Evolutionary conservation across 2,113 vertebrate species (phyloP).

Genomic region (Ciconia boyciana): DNA sequence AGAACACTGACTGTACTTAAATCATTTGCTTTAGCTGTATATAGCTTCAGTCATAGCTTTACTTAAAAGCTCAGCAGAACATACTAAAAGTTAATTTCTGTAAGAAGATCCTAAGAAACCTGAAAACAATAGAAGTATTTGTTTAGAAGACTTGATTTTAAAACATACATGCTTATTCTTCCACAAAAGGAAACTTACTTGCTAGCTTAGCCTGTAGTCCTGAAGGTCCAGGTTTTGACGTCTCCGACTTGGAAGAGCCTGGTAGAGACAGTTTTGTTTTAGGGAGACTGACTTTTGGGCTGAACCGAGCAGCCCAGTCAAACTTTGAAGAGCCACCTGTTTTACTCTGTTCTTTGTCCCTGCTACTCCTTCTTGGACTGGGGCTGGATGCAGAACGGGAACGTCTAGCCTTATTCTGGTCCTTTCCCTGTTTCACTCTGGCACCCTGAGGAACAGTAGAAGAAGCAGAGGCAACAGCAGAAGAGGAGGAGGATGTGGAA

Average conservation of each 20-base stretch:
- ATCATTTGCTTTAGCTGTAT: neutral
- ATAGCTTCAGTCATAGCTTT: neutral
- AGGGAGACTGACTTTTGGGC: slow-evolving; percentile 97
- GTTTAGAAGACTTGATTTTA: neutral
- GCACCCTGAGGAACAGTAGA: slow-evolving; percentile 88
- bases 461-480: slow-evolving; percentile 87
- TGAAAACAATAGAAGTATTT: neutral
- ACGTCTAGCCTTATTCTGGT: slow-evolving; percentile 94
- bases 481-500: slow-evolving; percentile 89
- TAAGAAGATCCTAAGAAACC: neutral
- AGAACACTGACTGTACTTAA: neutral
- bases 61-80: neutral
- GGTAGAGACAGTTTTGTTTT: slow-evolving; percentile 99
- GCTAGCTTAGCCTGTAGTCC: slow-evolving; percentile 99
- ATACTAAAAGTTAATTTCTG: neutral
- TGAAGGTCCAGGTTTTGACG: slow-evolving; percentile 98
- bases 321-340: slow-evolving; percentile 95
- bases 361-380: slow-evolving; percentile 94
- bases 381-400: slow-evolving; percentile 97
- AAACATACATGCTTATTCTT: neutral
- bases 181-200: slow-evolving; percentile 83
- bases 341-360: slow-evolving; percentile 96
- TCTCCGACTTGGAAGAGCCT: slow-evolving; percentile 95
- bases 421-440: slow-evolving; percentile 97
- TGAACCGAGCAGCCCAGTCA: slow-evolving; percentile 98